Evolutionary conservation across 1,140 invertebrate species (phyloP).

Genomic region (Tetragonula clypearis): DNA sequence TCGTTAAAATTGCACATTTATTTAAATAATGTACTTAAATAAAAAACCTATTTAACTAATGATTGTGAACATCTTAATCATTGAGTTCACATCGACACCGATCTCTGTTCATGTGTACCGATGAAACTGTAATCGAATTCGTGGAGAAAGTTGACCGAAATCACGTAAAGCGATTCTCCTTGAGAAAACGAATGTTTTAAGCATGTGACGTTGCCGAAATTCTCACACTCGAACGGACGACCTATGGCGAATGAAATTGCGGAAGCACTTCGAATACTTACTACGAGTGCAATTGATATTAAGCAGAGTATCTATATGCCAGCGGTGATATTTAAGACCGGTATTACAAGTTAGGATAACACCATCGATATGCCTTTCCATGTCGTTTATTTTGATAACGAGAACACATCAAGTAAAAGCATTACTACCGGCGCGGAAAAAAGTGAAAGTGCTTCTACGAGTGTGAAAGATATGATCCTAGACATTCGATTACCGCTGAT

Average conservation of each 20-base stretch:
- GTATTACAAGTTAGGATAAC: conserved; percentile 9
- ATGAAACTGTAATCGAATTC: conserved; percentile 27
- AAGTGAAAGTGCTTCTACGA: conserved; percentile 19
- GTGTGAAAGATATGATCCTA: neutral
- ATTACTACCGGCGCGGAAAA: neutral
- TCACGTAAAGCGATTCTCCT: conserved; percentile 14
- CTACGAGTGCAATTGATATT: neutral
- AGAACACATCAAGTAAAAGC: conserved; percentile 11
- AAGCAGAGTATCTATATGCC: neutral
- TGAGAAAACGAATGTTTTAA: neutral
- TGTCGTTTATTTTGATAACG: conserved; percentile 3
- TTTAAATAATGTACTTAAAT: neutral
- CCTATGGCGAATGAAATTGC: neutral
- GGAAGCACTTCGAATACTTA: neutral
- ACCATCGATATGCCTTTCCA: neutral
- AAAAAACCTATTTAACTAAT: neutral
- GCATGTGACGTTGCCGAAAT: conserved; percentile 5
- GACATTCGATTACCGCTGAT: neutral
- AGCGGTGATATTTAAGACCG: conserved; percentile 7
- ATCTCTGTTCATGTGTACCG: neutral
- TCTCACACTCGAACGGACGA: neutral
- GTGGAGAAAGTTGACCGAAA: conserved; percentile 39
- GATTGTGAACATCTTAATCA: neutral
- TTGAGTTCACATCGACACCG: neutral
- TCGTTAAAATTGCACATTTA: neutral